A percentile compares a stretch with the other conserved stretches of the same genome.
phyloP scores from a whole-genome alignment of 2,888 invertebrate species.

The Bugula neritina region DNA sequence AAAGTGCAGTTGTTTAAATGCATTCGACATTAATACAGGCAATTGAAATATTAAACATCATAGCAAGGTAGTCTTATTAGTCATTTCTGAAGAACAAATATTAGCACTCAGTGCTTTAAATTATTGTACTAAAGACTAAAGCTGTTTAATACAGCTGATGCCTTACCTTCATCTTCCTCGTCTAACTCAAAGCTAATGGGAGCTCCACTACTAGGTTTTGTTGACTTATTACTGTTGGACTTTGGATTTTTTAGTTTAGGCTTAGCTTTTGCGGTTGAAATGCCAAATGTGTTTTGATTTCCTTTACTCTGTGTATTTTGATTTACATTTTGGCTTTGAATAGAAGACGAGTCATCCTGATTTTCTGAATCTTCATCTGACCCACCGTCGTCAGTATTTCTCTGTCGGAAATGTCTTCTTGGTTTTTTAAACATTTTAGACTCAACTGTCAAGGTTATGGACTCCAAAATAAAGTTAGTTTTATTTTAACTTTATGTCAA shows the following conservation, averaged over 20 bases:
- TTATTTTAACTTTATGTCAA: no score
- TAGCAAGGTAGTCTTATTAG: no score
- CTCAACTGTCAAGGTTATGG: no score
- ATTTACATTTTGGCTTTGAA: conserved; percentile 29
- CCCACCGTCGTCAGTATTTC: conserved; percentile 42
- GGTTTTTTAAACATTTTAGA: conserved; percentile 83
- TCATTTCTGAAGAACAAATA: no score
- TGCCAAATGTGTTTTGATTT: background rate
- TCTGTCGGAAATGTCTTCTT: conserved; percentile 67
- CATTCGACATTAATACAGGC: no score
- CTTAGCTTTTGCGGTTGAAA: conserved; percentile 1
- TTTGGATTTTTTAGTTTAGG: conserved; percentile 36
- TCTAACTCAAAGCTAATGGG: conserved; percentile 70
- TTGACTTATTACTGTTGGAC: conserved; percentile 37
- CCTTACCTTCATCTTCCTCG: no score
- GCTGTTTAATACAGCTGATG: no score
- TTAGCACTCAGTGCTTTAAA: no score
- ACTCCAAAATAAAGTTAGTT: no score
- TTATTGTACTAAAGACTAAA: no score
- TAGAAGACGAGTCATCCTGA: background rate
- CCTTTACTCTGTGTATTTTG: conserved; percentile 31
- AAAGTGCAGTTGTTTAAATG: no score
- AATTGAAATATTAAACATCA: no score
- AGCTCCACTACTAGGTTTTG: conserved; percentile 32
- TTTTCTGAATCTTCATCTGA: conserved; percentile 48